Conservation (phyloP, 2,888 invertebrate genomes). For the Pyrocoelia pectoralis region DNA sequence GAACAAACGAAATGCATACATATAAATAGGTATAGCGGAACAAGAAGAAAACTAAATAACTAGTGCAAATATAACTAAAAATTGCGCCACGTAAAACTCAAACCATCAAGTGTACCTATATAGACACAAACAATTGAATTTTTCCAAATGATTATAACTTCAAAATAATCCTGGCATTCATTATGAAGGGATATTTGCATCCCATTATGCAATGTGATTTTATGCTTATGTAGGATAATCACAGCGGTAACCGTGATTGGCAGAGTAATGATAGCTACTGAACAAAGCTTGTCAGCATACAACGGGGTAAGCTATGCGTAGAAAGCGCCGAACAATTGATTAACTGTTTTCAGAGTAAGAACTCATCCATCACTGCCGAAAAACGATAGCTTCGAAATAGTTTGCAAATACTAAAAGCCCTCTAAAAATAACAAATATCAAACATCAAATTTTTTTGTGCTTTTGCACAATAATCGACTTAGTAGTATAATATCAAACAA, state of each 20-base stretch:
- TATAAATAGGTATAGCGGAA: too few species aligned
- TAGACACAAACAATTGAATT: not conserved
- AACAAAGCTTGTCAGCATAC: conserved; percentile 58
- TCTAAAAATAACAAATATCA: not conserved
- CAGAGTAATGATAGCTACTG: conserved; percentile 59
- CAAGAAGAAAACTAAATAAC: too few species aligned
- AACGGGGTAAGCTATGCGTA: conserved; percentile 53
- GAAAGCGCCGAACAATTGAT: conserved; percentile 57
- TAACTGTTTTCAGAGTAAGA: conserved; percentile 59
- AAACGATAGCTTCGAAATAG: conserved; percentile 27
- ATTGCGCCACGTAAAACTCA: too few species aligned
- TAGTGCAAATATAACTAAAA: too few species aligned
- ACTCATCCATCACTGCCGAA: conserved; percentile 57
- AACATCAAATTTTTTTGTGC: not conserved
- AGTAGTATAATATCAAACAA: too few species aligned
- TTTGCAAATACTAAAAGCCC: conserved; percentile 6
- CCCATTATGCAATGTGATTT: conserved; percentile 19
- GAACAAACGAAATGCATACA: too few species aligned
- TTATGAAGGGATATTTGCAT: not conserved
- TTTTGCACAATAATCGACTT: too few species aligned
- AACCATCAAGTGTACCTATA: too few species aligned
- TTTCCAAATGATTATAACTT: not conserved
- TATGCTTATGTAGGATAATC: conserved; percentile 34
- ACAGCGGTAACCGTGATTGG: conserved; percentile 52
- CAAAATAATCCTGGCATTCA: not conserved